Conservation (phyloP, 2,888 invertebrate species). For the Cheilosia grossa region DNA sequence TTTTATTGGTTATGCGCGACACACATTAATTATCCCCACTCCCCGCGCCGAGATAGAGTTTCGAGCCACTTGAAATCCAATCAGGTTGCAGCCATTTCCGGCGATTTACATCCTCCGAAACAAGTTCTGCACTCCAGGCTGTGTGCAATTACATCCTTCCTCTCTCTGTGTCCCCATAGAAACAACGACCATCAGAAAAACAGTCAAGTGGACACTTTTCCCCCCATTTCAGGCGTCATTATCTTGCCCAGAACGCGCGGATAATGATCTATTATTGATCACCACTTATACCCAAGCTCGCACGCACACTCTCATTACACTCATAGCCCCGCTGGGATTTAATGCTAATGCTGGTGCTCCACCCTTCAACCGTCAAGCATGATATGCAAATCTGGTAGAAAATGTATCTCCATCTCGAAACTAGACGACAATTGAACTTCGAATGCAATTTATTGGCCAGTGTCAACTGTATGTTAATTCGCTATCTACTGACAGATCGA, state of each 20-base stretch:
- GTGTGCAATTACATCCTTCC: constrained; percentile 62
- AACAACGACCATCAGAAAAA: background rate
- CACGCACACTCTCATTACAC: constrained; percentile 45
- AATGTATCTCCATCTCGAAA: constrained; percentile 37
- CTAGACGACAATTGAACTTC: constrained; percentile 72
- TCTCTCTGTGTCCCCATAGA: background rate
- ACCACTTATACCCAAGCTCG: constrained; percentile 38
- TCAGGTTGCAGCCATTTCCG: constrained; percentile 68
- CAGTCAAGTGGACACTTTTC: constrained; percentile 24
- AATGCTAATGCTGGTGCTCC: constrained; percentile 15
- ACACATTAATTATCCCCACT: constrained; percentile 62
- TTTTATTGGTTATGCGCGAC: constrained; percentile 56
- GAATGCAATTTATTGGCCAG: constrained; percentile 69
- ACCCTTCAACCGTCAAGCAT: constrained; percentile 1
- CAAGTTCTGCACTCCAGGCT: constrained; percentile 55
- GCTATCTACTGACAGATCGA: constrained; percentile 65
- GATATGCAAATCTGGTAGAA: constrained; percentile 40
- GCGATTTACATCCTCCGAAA: constrained; percentile 73
- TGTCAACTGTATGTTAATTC: constrained; percentile 59
- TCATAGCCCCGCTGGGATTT: constrained; percentile 9
- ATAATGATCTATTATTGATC: constrained; percentile 70
- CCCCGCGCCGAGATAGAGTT: constrained; percentile 2
- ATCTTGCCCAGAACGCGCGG: constrained; percentile 38
- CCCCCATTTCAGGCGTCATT: constrained; percentile 22
- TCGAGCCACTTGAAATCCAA: constrained; percentile 39